These are phyloP conservation scores for Microplitis demolitor DNA, from an alignment of 1,140 invertebrate species.

Conservation along the genomic window DNA sequence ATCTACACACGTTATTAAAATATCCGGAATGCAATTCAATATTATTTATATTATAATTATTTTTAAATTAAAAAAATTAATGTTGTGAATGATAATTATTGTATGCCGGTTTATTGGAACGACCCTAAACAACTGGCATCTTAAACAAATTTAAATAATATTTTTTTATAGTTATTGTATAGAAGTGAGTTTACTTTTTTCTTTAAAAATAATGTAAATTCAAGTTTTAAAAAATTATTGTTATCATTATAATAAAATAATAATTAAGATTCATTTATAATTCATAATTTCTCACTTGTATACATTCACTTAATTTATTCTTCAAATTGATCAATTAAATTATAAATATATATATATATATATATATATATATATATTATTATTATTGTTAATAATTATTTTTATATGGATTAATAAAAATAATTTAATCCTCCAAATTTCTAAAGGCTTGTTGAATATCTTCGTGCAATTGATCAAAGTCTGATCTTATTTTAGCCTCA, in stretches of 20 bases:
- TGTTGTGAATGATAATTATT: slow-evolving; percentile 30
- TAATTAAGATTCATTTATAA: too few species aligned
- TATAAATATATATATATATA: too few species aligned
- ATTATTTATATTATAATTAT: too few species aligned
- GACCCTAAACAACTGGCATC: slow-evolving; percentile 47
- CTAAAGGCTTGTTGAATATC: slow-evolving; percentile 96
- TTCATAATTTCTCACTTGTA: too few species aligned
- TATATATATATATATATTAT: background rate
- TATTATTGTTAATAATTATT: background rate
- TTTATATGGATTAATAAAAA: background rate
- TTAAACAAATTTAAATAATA: slow-evolving; percentile 21
- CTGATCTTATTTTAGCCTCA: slow-evolving; percentile 94
- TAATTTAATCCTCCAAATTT: slow-evolving; percentile 94
- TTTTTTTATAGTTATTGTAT: background rate
- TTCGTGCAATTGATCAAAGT: slow-evolving; percentile 94
- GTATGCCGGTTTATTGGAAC: slow-evolving; percentile 40
- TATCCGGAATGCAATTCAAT: too few species aligned
- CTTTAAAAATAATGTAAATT: too few species aligned
- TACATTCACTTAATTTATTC: too few species aligned
- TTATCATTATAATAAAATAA: too few species aligned
- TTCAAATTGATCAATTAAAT: too few species aligned
- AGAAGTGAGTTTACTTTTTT: too few species aligned
- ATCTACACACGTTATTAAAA: too few species aligned
- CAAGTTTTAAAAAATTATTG: too few species aligned
- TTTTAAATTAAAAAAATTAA: background rate